Evolutionary conservation across 30 jellyfish, hydroid and myxozoan genomes (phyloP), one percentile per base, ranked within the genome.

Genomic region (Chrysaora quinquecirrha): DNA sequence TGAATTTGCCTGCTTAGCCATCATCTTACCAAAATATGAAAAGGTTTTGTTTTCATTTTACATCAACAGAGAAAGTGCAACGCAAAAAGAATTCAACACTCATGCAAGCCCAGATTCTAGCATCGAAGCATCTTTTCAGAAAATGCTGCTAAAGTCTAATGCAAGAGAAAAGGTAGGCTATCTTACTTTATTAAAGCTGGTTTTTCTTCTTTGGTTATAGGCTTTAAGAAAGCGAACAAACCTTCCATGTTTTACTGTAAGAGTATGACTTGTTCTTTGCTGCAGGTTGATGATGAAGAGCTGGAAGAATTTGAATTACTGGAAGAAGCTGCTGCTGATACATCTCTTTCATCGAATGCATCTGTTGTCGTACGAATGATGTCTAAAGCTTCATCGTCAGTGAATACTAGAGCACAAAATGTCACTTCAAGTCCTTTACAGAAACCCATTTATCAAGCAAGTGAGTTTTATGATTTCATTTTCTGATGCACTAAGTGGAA

Each of bases 251-350:
- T n/a, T n/a, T n/a, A n/a, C n/a, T n/a, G n/a, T n/a, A n/a, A n/a
- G n/a, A n/a, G n/a, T n/a, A n/a, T n/a, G n/a, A n/a, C n/a, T n/a
- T n/a, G n/a, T n/a, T n/a, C n/a, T n/a, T n/a, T n/a, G n/a, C n/a
- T n/a, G n/a, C 67, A 94, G 99, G 38, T 75, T 11, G 97, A 85
- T 19, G 90, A 94, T 11, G 93, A 73, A 31, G 99, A 94, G 63
- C 46, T 94, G 47, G 96, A 87, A 56, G 96, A 78, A 34, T 94
- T 94, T 71, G 97, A 94, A 58, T 83, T 75, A 61, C 86, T 94
- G 12, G 99, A 94, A 71, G 89, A 94, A 68, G 99, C 84, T 0
- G 99, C 99, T 23, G 80, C 64, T 0, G 90, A 85, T 54, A 76
- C 90, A 16, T 90, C 97, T 34, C 64, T 84, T 20, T 90, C 97